phyloP scores from a whole-genome alignment of 2,113 vertebrate genomes.

The Morone chrysops region DNA sequence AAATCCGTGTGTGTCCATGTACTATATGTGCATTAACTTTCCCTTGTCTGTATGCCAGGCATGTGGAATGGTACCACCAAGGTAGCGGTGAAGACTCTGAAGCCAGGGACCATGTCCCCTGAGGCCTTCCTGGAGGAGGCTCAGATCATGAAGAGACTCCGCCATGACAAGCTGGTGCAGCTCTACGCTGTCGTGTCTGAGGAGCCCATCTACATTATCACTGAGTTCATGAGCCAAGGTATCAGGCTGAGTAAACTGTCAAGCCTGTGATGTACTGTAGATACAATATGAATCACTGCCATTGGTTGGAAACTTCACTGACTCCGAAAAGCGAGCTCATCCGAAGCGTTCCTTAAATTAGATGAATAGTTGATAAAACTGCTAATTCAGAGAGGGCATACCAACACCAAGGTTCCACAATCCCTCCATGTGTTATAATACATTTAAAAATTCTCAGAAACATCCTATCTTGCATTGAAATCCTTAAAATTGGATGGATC shows the following conservation, averaged over 20 bases:
- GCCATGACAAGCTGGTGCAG: conserved; percentile 98
- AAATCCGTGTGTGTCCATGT: conserved; percentile 5
- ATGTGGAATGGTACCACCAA: conserved; percentile 97
- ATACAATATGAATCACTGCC: conserved; percentile 25
- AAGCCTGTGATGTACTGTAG: conserved; percentile 24
- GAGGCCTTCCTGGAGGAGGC: conserved; percentile 98
- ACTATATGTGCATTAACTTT: conserved; percentile 28
- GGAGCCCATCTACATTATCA: conserved; percentile 99
- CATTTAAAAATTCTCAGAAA: neutral
- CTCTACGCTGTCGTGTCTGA: conserved; percentile 97
- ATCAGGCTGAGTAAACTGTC: conserved; percentile 39
- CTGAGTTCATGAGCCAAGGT: conserved; percentile 98
- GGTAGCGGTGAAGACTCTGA: conserved; percentile 98
- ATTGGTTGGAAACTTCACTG: conserved; percentile 17
- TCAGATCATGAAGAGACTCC: conserved; percentile 97
- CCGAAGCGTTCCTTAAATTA: neutral
- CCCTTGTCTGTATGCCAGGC: conserved; percentile 82
- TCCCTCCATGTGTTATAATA: neutral
- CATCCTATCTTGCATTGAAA: neutral
- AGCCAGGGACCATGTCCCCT: conserved; percentile 97
- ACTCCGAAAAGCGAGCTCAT: neutral
- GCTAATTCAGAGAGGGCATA: neutral
- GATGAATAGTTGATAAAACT: neutral
- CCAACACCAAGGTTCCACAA: neutral
- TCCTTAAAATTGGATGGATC: neutral